These are phyloP conservation scores for Phyllotreta cruciferae DNA, from an alignment of 2,888 invertebrate species.

Conservation along the genomic window DNA sequence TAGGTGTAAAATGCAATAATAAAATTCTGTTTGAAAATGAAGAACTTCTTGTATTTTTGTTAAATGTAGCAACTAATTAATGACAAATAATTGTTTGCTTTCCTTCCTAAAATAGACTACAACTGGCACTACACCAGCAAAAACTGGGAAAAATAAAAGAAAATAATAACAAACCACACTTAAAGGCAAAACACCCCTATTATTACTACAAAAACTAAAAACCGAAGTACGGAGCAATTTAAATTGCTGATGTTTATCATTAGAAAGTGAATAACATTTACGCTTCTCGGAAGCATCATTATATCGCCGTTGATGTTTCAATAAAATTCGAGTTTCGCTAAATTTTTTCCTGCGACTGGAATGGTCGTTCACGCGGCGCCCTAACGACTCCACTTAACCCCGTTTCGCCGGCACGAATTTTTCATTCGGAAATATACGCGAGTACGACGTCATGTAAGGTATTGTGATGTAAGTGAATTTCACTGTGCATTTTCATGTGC, in stretches of 20 bases:
- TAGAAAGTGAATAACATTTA: conserved; percentile 7
- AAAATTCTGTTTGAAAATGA: too few relatives aligned
- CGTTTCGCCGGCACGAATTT: conserved; percentile 11
- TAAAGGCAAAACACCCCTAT: background rate
- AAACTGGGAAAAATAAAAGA: too few relatives aligned
- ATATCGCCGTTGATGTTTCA: conserved; percentile 26
- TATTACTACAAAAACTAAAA: background rate
- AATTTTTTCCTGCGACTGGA: conserved; percentile 18
- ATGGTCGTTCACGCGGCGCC: conserved; percentile 7
- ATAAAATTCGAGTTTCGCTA: conserved; percentile 24
- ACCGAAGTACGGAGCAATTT: conserved; percentile 7
- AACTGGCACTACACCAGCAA: too few relatives aligned
- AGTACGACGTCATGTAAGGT: background rate
- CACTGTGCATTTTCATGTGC: too few relatives aligned
- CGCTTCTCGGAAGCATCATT: conserved; percentile 19
- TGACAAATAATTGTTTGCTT: too few relatives aligned
- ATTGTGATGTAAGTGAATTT: background rate
- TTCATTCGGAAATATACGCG: background rate
- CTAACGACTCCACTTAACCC: conserved; percentile 24
- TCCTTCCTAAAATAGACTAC: too few relatives aligned
- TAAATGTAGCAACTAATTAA: too few relatives aligned
- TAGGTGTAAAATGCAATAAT: background rate
- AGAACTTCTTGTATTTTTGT: too few relatives aligned
- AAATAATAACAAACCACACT: too few relatives aligned
- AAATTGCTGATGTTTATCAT: conserved; percentile 18